Evolutionary conservation across 2,113 vertebrate genomes (phyloP).

Genomic region (Zapornia atra): DNA sequence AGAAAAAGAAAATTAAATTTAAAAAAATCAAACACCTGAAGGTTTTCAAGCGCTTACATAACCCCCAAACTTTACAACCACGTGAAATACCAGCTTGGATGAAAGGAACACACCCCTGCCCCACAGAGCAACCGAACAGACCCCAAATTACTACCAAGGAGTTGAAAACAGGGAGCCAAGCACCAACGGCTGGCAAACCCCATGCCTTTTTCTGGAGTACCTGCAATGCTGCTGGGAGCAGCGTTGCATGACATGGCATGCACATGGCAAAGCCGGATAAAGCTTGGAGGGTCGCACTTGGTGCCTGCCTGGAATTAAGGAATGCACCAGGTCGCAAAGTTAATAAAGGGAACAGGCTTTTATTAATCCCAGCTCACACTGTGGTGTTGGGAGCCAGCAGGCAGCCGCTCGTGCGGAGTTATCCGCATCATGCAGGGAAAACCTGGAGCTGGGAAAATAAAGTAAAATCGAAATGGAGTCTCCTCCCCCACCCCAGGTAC

Average conservation of each 20-base stretch:
- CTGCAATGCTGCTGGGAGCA: neutral
- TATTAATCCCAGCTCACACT: neutral
- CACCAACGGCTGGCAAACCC: neutral
- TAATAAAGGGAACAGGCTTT: slow-evolving; percentile 38
- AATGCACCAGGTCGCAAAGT: neutral
- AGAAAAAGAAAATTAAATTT: too few species aligned
- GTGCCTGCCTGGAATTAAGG: slow-evolving; percentile 33
- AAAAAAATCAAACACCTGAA: neutral
- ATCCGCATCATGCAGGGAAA: neutral
- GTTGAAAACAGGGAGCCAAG: neutral
- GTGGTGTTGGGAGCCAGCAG: neutral
- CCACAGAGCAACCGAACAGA: neutral
- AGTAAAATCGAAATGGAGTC: neutral
- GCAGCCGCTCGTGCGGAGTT: neutral
- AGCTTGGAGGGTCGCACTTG: neutral
- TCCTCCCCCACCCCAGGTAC: too few species aligned
- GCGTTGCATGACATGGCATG: too few species aligned
- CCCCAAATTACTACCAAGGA: neutral
- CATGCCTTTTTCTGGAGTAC: neutral
- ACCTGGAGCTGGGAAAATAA: neutral
- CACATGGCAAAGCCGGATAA: neutral
- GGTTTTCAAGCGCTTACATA: neutral
- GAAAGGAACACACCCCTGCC: neutral
- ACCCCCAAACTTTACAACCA: neutral
- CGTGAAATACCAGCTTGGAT: neutral